Base-by-base conservation (phyloP, 37 sponge, comb jelly and placozoan species). In the Axinella damicornis region DNA sequence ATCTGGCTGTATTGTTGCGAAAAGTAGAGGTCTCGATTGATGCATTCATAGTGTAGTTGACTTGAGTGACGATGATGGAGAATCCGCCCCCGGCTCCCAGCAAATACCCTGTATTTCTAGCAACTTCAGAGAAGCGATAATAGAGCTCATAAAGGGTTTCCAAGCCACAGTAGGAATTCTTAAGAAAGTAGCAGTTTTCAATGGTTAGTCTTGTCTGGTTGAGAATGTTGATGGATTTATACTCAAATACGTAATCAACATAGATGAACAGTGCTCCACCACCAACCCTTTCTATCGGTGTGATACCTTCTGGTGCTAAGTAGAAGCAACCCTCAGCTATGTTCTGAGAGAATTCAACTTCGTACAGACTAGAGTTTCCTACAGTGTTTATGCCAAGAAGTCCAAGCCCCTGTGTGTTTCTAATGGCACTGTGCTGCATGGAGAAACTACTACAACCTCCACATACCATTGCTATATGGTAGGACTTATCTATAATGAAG, bases 11-110 rank as follows among this genome's bases (percentile, higher is more conserved):
- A 71, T 88, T 92, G 58, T 84, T 82, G 15, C n/a, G 24, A 52
- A 92, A 87, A 15, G 17, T 0, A 22, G 64, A 69, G n/a, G 58
- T 11, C 1, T 22, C 17, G 11, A 88, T 68, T 1, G 68, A 65
- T 15, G 80, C 20, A 60, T 83, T 57, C 22, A 80, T 85, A 32
- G 21, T 1, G 58, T 79, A 92, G 4, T 24, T 17, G 20, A 22
- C 14, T 65, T 88, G 89, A 41, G 80, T 32, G 4, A 84, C 65
- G 2, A 53, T 34, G 36, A 92, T 0, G 0, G 92, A 58, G 19
- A 92, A 52, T 25, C 89, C 92, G 11, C 84, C 92, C 13, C 88
- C 92, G 13, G 67, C 79, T 33, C 88, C 83, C n/a, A 87, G 31
- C 0, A 64, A 5, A 60, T 74, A 83, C 28, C 18, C 31, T 15